Base-by-base conservation (phyloP, 2,888 invertebrate species). In the Hylaea fasciaria region DNA sequence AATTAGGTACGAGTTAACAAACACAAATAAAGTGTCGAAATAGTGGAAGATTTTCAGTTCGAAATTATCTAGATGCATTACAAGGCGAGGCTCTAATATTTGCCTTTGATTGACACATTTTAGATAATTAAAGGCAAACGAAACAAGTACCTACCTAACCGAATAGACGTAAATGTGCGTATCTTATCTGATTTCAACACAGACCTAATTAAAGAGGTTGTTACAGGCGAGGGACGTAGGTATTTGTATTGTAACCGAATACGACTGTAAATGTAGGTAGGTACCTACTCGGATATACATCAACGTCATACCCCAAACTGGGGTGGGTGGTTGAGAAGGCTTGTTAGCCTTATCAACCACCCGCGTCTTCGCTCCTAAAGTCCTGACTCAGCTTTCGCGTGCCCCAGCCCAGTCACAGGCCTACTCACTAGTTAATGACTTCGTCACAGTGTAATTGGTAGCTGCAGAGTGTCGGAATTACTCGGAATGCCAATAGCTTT, bases 331-430 rank as follows among this genome's bases (percentile, higher is more conserved):
- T 40, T 54, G 58, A 60, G 57, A 67, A 68, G 65, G 43, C 57
- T 66, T 28, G 28, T n/a, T n/a, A n/a, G n/a, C n/a, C 28, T 54
- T 43, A 58, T 67, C 68, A 60, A 68, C 57, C 68, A 71, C 71
- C 68, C 62, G 59, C 54, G 65, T 49, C 45, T 46, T 49, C 17
- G 32, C 71, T 65, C 57, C n/a, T n/a, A n/a, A n/a, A n/a, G n/a
- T n/a, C n/a, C 66, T 73, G 70, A 71, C 72, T 75, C 73, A 71
- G 22, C 52, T 53, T 66, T 77, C 76, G 79, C 78, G 77, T 77
- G 80, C 70, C 62, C 40, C 22, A 22, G 22, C 62, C 40, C 22
- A 22, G 22, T 40, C 40, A 49, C 40, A 49, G 54, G 13, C 45
- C n/a, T 37, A 49, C 16, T 46, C 12, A 40, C 13, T 40, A 40